Evolutionary conservation across 2,888 invertebrate genomes (phyloP).

Genomic region (Platynereis dumerilii): DNA sequence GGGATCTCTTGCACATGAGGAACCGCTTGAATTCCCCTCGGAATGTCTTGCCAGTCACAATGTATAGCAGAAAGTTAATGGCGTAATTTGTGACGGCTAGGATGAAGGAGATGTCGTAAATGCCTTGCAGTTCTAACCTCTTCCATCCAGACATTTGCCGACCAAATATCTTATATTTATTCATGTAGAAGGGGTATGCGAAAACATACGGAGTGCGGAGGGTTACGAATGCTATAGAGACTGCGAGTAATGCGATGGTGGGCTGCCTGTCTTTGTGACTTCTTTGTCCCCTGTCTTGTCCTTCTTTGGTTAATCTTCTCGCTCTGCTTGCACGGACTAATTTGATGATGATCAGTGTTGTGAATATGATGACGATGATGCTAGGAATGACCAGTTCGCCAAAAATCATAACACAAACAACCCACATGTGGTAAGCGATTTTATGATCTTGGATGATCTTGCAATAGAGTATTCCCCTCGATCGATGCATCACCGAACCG

Average conservation of each 20-base stretch:
- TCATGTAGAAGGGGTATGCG: neutral
- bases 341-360: slow-evolving; percentile 13
- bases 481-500: no score
- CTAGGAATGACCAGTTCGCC: slow-evolving; percentile 15
- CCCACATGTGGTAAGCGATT: neutral
- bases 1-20: no score
- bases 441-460: no score
- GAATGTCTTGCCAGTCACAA: slow-evolving; percentile 6
- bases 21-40: neutral
- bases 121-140: neutral
- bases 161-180: neutral
- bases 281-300: neutral
- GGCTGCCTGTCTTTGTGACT: slow-evolving; percentile 6
- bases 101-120: slow-evolving; percentile 4
- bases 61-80: slow-evolving; percentile 18
- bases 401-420: neutral
- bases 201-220: neutral
- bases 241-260: slow-evolving; percentile 18
- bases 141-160: neutral
- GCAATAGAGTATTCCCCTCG: no score
- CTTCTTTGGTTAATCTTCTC: neutral
- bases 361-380: slow-evolving; percentile 16
- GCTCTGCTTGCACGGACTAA: neutral
- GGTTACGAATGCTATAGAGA: slow-evolving; percentile 13
- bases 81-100: slow-evolving; percentile 17